phyloP scores from a whole-genome alignment of 2,113 vertebrate species.

The Lipotes vexillifer region DNA sequence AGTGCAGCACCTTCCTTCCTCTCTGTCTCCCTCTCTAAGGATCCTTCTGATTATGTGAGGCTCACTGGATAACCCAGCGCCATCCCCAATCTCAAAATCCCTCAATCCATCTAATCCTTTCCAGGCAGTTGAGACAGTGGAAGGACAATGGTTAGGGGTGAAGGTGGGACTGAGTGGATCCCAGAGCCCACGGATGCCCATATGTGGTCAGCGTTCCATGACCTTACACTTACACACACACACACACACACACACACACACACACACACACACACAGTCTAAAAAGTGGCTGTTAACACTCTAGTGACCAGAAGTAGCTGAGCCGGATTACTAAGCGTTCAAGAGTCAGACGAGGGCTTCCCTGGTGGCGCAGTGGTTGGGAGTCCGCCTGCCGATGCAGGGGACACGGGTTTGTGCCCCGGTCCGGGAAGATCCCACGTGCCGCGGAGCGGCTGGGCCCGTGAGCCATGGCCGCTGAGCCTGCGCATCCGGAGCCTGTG shows the following conservation, averaged over 20 bases:
- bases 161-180: not conserved
- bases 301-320: fast-evolving
- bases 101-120: not conserved
- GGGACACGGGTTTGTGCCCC: no score
- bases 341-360: no score
- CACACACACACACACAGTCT: fast-evolving
- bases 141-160: not conserved
- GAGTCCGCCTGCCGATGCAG: no score
- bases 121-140: not conserved
- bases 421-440: no score
- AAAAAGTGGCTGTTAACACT: not conserved
- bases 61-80: not conserved
- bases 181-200: not conserved
- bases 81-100: not conserved
- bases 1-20: not conserved
- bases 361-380: no score
- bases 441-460: no score
- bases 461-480: no score
- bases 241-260: fast-evolving
- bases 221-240: not conserved
- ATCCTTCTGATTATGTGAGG: fast-evolving
- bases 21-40: not conserved
- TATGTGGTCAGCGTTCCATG: not conserved
- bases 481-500: no score
- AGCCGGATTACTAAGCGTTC: no score